phyloP scores from a whole-genome alignment of 2,888 invertebrate species.

The Lasioglossum villosulum region DNA sequence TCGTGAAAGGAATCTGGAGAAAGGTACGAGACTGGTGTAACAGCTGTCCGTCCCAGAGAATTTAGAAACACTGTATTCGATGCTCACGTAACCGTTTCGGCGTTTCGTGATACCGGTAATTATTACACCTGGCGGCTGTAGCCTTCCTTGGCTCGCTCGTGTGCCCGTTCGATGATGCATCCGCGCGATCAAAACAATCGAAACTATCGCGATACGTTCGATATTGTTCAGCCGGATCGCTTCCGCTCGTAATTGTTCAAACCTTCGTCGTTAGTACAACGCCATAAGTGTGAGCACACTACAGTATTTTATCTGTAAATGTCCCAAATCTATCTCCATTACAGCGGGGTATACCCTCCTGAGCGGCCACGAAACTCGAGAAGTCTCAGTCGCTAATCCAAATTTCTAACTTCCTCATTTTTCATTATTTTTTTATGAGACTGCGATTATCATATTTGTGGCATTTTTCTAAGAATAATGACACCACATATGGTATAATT shows the following conservation, averaged over 20 bases:
- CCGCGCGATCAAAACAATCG: neutral
- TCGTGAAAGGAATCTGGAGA: conserved; percentile 56
- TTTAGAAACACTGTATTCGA: conserved; percentile 25
- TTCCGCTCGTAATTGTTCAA: neutral
- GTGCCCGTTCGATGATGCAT: neutral
- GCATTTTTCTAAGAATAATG: no score
- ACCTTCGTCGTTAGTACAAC: neutral
- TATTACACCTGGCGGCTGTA: conserved; percentile 1
- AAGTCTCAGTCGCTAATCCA: no score
- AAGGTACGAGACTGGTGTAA: conserved; percentile 32
- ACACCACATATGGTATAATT: no score
- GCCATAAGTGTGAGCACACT: no score
- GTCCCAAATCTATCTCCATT: no score
- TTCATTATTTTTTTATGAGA: no score
- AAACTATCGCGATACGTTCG: neutral
- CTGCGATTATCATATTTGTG: no score
- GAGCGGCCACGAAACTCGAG: no score
- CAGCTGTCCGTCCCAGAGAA: conserved; percentile 7
- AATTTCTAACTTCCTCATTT: no score
- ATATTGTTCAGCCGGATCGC: neutral
- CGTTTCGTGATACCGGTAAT: conserved; percentile 9
- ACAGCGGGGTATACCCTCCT: no score
- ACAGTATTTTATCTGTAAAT: no score
- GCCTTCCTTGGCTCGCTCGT: neutral
- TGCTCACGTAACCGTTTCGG: conserved; percentile 10